Evolutionary conservation across 2,888 invertebrate genomes (phyloP), one percentile per base, ranked within the genome.

Genomic region (Euproctis similis): DNA sequence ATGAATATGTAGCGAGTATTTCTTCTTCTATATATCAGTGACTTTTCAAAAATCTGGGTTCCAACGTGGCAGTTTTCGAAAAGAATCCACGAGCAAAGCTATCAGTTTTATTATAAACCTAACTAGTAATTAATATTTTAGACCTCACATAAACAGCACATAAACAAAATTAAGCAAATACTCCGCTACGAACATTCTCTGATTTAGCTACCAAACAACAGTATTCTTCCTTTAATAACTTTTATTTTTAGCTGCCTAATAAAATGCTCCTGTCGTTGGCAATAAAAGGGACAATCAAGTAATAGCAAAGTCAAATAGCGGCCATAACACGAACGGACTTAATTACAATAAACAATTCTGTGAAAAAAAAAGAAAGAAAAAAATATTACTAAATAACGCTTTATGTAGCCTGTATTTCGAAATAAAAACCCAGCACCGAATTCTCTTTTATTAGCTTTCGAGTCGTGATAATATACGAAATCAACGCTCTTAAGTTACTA

Each of bases 261-360:
- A 44, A 46, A 46, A 46, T 37, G 26, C 16, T 39, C 30, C 28
- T 34, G 31, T 37, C 25, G 28, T 31, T 18, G 11, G 31, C 23
- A 26, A 27, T 46, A 46, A 44, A 49, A 32, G 37, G 37, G 33
- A 30, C 38, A 46, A 48, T 50, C 38, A 48, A 46, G 36, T 43
- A 48, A 50, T 45, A 34, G 39, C 25, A 4, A 36, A 36, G 21
- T 34, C 26, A 26, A 45, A 40, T 46, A n/a, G 27, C n/a, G 17
- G 31, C 21, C 23, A 33, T 43, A 41, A 48, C 27, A 31, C 22
- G 23, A 14, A 17, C 19, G 19, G 6, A 18, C 26, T 34, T 38
- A 42, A 41, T 41, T 34, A 36, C 24, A 21, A 32, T 32, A 31
- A 33, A 39, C 26, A 42, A 32, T 47, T 42, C 16, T 8, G 18